Percentiles rank a stretch among this genome's conserved stretches.
Evolutionary conservation across 2,113 vertebrate genomes (phyloP).

Genomic region (Fregetta grallaria): DNA sequence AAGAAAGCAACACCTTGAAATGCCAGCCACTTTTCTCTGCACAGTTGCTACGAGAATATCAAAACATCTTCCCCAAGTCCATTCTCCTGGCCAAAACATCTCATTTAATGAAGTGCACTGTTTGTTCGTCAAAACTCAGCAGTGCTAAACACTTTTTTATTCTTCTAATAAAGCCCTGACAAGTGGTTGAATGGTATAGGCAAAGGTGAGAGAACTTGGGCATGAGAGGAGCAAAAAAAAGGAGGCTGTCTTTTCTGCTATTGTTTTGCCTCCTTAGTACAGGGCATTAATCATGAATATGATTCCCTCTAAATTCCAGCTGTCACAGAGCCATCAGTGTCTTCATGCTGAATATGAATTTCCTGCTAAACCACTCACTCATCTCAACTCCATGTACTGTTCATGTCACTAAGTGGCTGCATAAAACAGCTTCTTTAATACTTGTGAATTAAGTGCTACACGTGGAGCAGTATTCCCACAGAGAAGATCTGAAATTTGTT

Average conservation of each 20-base stretch:
- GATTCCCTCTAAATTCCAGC: not conserved
- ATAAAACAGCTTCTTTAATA: constrained; percentile 2
- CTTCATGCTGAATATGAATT: not conserved
- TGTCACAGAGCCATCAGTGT: not conserved
- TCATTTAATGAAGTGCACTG: not conserved
- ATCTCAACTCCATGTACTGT: not conserved
- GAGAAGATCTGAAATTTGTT: constrained; percentile 28
- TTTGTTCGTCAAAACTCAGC: not conserved
- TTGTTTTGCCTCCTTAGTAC: not conserved
- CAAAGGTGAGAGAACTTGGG: not conserved
- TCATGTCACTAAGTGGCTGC: not conserved
- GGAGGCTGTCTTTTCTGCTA: not conserved
- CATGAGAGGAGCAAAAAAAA: not conserved
- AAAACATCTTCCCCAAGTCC: not conserved
- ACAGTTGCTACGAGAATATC: not conserved
- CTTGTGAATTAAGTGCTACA: not conserved
- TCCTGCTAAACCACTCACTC: constrained; percentile 6
- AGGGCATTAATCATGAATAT: not conserved
- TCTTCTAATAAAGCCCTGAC: not conserved
- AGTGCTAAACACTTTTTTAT: not conserved
- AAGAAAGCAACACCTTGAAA: not conserved
- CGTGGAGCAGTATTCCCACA: not conserved
- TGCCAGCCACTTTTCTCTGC: not conserved
- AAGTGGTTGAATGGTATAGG: not conserved
- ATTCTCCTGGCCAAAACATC: not conserved